These are phyloP conservation scores for Aspiorhynchus laticeps DNA, from an alignment of 2,113 vertebrate species.

Conservation along the genomic window DNA sequence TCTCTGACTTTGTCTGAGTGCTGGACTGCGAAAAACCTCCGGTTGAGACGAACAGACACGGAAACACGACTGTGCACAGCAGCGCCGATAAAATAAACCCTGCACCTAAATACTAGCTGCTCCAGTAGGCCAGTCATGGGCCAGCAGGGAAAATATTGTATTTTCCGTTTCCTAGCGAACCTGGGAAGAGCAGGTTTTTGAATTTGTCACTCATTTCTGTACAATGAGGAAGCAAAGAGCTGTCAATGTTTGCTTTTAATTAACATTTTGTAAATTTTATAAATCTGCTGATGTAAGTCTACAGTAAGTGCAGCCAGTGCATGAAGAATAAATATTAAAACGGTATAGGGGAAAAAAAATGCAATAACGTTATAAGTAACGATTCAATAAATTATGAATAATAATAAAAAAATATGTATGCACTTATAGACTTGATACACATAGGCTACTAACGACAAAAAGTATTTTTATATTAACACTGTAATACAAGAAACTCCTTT, in stretches of 20 bases:
- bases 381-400: background rate
- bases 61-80: background rate
- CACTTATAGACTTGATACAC: background rate
- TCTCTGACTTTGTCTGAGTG: background rate
- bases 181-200: background rate
- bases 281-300: background rate
- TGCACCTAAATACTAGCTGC: background rate
- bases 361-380: background rate
- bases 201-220: slow-evolving; percentile 5
- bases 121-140: background rate
- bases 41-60: background rate
- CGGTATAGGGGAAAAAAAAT: background rate
- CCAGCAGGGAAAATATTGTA: background rate
- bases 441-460: background rate
- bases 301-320: background rate
- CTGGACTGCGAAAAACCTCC: slow-evolving; percentile 1
- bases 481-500: background rate
- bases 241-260: no score
- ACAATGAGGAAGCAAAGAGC: background rate
- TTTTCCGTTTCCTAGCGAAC: background rate
- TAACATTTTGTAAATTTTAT: no score
- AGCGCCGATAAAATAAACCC: slow-evolving; percentile 10
- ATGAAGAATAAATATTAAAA: background rate
- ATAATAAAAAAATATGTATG: background rate
- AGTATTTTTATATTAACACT: background rate